Conservation (phyloP, 2,113 vertebrate genomes). For the Thryonomys swinderianus region DNA sequence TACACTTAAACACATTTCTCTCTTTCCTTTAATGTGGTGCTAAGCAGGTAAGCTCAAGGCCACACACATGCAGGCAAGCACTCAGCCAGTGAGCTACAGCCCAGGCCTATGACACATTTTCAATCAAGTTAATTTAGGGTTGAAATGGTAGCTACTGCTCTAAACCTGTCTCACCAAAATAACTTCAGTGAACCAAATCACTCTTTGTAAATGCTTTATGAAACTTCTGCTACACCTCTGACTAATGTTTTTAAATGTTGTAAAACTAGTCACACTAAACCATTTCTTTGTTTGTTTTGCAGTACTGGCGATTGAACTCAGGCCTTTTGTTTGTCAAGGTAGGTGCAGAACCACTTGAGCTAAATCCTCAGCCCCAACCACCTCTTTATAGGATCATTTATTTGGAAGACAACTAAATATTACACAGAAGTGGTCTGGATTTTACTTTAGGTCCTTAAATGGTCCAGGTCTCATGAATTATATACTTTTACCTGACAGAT, state of each 20-base stretch:
- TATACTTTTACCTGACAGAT: slow-evolving; percentile 94
- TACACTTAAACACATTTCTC: neutral
- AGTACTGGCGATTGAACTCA: no score
- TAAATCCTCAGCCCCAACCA: neutral
- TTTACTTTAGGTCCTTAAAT: slow-evolving; percentile 5
- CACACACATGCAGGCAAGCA: neutral
- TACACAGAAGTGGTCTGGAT: neutral
- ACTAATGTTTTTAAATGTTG: slow-evolving; percentile 21
- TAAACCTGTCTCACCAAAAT: slow-evolving; percentile 26
- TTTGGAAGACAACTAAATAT: slow-evolving; percentile 41
- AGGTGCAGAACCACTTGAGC: no score
- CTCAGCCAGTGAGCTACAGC: neutral
- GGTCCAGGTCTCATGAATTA: neutral
- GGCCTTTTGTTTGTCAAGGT: no score
- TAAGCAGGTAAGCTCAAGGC: neutral
- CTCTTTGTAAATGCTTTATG: slow-evolving; percentile 1
- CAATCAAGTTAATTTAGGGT: slow-evolving; percentile 35
- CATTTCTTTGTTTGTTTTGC: neutral
- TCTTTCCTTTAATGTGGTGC: neutral
- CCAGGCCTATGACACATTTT: neutral
- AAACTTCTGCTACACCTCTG: neutral
- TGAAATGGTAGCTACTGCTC: slow-evolving; percentile 2
- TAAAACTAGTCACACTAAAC: slow-evolving; percentile 42
- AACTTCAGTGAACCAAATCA: slow-evolving; percentile 34
- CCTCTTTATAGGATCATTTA: neutral